Evolutionary conservation across 2,888 invertebrate genomes (phyloP).

Genomic region (Drosophila colorata): DNA sequence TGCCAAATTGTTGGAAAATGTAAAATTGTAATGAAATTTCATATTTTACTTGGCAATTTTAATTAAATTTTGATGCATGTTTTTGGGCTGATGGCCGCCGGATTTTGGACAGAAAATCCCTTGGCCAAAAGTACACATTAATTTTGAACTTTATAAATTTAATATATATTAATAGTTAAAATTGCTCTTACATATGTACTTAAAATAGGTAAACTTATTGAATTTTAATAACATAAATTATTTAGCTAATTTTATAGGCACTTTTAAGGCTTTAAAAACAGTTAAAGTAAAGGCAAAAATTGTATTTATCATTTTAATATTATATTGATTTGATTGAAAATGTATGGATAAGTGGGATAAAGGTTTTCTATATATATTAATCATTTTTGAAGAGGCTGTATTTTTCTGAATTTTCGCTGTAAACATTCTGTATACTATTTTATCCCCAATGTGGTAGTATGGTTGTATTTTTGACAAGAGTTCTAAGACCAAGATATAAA

Average conservation of each 20-base stretch:
- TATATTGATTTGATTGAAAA: too few species aligned
- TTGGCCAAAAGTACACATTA: not conserved
- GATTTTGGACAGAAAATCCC: not conserved
- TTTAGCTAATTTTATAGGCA: not conserved
- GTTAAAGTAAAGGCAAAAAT: too few species aligned
- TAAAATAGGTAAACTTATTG: not conserved
- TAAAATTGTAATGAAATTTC: conserved; percentile 24
- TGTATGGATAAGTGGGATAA: too few species aligned
- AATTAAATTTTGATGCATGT: conserved; percentile 17
- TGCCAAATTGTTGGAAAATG: conserved; percentile 16
- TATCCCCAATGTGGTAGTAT: too few species aligned
- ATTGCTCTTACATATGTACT: not conserved
- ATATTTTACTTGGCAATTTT: conserved; percentile 16
- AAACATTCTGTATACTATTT: too few species aligned
- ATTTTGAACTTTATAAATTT: conserved; percentile 1
- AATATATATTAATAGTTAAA: not conserved
- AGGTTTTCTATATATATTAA: too few species aligned
- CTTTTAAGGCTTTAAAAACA: too few species aligned
- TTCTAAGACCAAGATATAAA: too few species aligned
- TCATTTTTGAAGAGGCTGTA: too few species aligned
- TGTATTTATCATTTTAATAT: too few species aligned
- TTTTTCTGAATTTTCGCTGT: too few species aligned
- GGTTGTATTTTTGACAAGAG: too few species aligned
- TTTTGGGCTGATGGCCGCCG: not conserved
- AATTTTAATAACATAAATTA: not conserved